Base-by-base conservation (phyloP, 2,888 invertebrate species). In the Venustoraphidia nigricollis region DNA sequence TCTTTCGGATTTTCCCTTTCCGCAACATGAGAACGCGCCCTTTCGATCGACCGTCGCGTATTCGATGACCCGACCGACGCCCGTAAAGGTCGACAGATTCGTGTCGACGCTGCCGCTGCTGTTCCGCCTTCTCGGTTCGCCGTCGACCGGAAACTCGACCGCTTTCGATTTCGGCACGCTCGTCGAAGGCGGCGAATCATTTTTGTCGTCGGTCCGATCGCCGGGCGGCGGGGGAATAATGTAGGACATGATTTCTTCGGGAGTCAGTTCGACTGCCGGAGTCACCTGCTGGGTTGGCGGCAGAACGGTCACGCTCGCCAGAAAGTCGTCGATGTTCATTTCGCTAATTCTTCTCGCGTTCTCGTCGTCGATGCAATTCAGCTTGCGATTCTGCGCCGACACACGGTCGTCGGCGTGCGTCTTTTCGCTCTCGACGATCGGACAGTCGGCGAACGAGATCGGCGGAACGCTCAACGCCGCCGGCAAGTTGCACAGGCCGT, bases 191-290 rank as follows among this genome's bases (percentile, higher is more conserved):
- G 52, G 47, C 3, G 51, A 43, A 44, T 47, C 44, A 36, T 46
- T 52, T 10, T 51, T 41, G 35, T 41, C 46, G 9, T 51, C 44
- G 9, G 52, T 47, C 17, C 52, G 48, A 38, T 53, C 69, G 45
- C 72, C 72, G 1, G 84, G 83, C 1, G 86, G 86, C 5, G 83
- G 83, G 17, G 88, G 88, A 61, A 89, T 88, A 52, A 88, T 89
- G 57, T 81, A 87, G 0, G 87, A 84, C 71, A 85, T 81, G 43
- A 89, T 84, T 68, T 88, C 85, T 65, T 88, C 87, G 1, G 84
- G 83, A 1, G 85, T 86, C 43, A 86, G 67, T 62, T 84, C 85
- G 57, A 83, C 78, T 9, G 84, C 82, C 9, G 84, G 83, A 3
- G 82, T 83, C 2, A 81, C 70, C 64, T 75, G 80, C 45, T 81